Evolutionary conservation across 2,113 vertebrate species (phyloP), one percentile per base, ranked within the genome.

Genomic region (Scopus umbretta): DNA sequence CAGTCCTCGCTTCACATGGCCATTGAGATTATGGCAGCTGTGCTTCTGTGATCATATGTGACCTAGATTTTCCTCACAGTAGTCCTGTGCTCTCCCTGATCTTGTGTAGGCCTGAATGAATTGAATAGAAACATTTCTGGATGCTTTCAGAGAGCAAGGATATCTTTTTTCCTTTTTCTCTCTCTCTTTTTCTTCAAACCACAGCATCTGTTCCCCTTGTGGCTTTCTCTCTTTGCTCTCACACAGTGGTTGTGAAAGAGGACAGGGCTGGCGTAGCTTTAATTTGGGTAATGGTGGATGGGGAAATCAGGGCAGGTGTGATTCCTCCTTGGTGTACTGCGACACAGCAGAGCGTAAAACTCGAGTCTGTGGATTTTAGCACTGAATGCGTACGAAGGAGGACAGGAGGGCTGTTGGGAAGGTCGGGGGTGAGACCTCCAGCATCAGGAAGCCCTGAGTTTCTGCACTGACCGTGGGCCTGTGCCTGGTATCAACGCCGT

Each of bases 61-160:
- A 98, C 90, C 93, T 96, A 95, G 91, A 96, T 96, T 96, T 82
- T 86, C 26, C 70, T 88, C 86, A 96, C 85, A 56, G 80, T 88
- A 85, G 42, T 92, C 91, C 89, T 83, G 61, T 88, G 65, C 83
- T 80, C 95, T 86, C 74, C 92, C 96, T 90, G 75, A 93, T 70
- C 90, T 86, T 78, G 76, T 91, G 87, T 11, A 56, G 67, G 76
- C 56, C 94, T 92, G 66, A 94, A 74, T 88, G 90, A 95, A 79
- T 47, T 83, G 86, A 96, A 94, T 71, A 78, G 49, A 78, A 87
- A 78, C 84, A 30, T 73, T 82, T 94, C 95, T 92, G 94, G 95
- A 94, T 94, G 91, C 92, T 97, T 97, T 96, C 94, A 96, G 94
- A 85, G 86, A 96, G 94, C 78, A 82, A 9, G 42, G 84, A 11